A percentile compares a stretch with the other conserved stretches of the same genome.
These are phyloP conservation scores for Meghimatium bilineatum DNA, from an alignment of 2,888 invertebrate genomes.

Conservation along the genomic window DNA sequence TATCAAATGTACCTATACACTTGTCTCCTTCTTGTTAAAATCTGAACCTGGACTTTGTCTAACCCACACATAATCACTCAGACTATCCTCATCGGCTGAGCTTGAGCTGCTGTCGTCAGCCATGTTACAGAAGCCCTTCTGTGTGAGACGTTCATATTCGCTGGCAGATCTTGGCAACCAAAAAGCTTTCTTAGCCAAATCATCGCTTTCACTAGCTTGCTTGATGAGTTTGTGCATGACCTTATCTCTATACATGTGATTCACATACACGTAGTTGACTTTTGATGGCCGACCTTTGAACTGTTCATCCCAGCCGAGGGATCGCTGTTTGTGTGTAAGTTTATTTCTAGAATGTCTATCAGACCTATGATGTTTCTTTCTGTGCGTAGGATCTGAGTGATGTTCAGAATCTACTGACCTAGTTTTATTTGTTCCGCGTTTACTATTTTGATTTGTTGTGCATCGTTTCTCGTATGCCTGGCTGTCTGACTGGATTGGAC, in stretches of 20 bases:
- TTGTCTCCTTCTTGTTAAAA: slow-evolving; percentile 73
- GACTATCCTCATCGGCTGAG: slow-evolving; percentile 65
- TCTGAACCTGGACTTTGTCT: slow-evolving; percentile 64
- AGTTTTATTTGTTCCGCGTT: slow-evolving; percentile 43
- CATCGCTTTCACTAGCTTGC: slow-evolving; percentile 62
- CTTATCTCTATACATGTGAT: slow-evolving; percentile 70
- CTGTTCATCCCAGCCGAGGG: slow-evolving; percentile 72
- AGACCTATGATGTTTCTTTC: slow-evolving; percentile 58
- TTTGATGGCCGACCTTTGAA: slow-evolving; percentile 61
- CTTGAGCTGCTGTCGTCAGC: slow-evolving; percentile 67
- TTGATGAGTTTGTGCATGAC: slow-evolving; percentile 69
- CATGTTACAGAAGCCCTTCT: slow-evolving; percentile 56
- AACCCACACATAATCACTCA: slow-evolving; percentile 71
- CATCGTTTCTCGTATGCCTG: slow-evolving; percentile 42
- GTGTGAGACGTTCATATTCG: slow-evolving; percentile 57
- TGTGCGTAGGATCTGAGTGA: slow-evolving; percentile 69
- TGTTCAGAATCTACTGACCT: slow-evolving; percentile 69
- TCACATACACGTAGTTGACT: slow-evolving; percentile 71
- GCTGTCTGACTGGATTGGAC: slow-evolving; percentile 54
- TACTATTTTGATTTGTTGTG: slow-evolving; percentile 32
- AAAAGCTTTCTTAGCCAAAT: slow-evolving; percentile 61
- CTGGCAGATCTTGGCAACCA: slow-evolving; percentile 68
- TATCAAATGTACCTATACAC: slow-evolving; percentile 64
- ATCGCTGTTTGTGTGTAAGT: slow-evolving; percentile 65
- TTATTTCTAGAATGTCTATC: slow-evolving; percentile 59